These are phyloP conservation scores for Anarrhichthys ocellatus DNA, from an alignment of 2,113 vertebrate species.

Conservation along the genomic window DNA sequence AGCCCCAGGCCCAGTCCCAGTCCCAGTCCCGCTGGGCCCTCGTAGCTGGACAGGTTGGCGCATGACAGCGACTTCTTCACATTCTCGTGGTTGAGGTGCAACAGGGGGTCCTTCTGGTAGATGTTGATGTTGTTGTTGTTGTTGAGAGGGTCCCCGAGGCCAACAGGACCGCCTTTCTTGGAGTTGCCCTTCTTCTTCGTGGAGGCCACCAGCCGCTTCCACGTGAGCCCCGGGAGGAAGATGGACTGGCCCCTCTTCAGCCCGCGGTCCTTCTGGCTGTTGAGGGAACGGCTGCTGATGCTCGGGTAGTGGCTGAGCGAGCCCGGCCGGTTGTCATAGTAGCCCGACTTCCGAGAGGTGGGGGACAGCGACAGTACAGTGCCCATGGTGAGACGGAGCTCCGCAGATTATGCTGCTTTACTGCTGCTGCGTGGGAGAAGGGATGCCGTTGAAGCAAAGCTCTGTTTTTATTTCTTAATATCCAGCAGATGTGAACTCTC, in stretches of 20 bases:
- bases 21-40: conserved; percentile 69
- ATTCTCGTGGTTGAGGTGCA: conserved; percentile 85
- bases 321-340: conserved; percentile 82
- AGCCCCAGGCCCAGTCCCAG: conserved; percentile 75
- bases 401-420: conserved; percentile 23
- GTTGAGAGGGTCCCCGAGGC: conserved; percentile 70
- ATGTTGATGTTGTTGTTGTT: conserved; percentile 82
- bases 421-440: conserved; percentile 3
- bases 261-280: conserved; percentile 82
- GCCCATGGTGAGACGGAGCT: conserved; percentile 80
- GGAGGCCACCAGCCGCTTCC: conserved; percentile 88
- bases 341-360: conserved; percentile 80
- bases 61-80: conserved; percentile 88
- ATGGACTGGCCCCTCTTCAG: conserved; percentile 85
- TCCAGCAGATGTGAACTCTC: conserved; percentile 25
- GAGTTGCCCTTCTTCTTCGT: conserved; percentile 83
- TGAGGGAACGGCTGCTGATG: conserved; percentile 83
- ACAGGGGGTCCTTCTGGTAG: conserved; percentile 81
- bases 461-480: conserved; percentile 15
- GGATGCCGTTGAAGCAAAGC: not conserved
- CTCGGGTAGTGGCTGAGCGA: conserved; percentile 85
- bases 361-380: conserved; percentile 87
- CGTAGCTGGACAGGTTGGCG: conserved; percentile 86
- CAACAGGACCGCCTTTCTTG: conserved; percentile 66
- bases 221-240: conserved; percentile 86